Base-by-base conservation (phyloP, 2,797 vertebrate genomes). In the Fundulus diaphanus region DNA sequence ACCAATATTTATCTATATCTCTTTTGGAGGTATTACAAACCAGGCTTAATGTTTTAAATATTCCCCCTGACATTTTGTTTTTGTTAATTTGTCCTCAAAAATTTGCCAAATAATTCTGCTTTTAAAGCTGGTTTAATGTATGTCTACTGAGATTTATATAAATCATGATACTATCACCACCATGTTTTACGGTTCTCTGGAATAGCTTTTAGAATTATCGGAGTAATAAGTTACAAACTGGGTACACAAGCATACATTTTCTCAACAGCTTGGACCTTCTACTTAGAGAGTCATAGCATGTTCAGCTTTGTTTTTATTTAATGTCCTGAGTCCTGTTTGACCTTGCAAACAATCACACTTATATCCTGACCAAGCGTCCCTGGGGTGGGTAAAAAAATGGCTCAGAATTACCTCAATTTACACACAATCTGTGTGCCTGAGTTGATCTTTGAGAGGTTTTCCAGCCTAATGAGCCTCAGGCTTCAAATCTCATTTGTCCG, bases 401-500 rank as follows among this genome's bases (percentile, higher is more conserved):
- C 33, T 33, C 35, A n/a, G 52, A 71, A 27, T 56, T 37, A 22
- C 35, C 51, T 59, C 54, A 40, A 18, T 48, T 63, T 73, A 31
- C 44, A 33, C 71, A 65, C 71, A 20, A 27, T 49, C 31, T 27
- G 2, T 57, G 52, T 1, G 70, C 29, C 52, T 72, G 52, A 31
- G 51, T 71, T 16, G 31, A 35, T 12, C 7, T 16, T 71, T 56
- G 0, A 56, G 33, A 57, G 51, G 31, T 27, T 57, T 27, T 57
- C 37, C 70, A 72, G 52, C 37, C 18, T 57, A 20, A 57, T 44
- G 27, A 72, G 52, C 70, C 70, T 72, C 27, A 7, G 52, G 70
- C 52, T 42, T 57, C 37, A 44, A 72, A 72, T 72, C 70, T 44
- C 37, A 57, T 72, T 72, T 44, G 52, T 44, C 56, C 16, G 5